Evolutionary conservation across 2,888 invertebrate genomes (phyloP), one percentile per base, ranked within the genome.

Genomic region (Sthenelais limicola): DNA sequence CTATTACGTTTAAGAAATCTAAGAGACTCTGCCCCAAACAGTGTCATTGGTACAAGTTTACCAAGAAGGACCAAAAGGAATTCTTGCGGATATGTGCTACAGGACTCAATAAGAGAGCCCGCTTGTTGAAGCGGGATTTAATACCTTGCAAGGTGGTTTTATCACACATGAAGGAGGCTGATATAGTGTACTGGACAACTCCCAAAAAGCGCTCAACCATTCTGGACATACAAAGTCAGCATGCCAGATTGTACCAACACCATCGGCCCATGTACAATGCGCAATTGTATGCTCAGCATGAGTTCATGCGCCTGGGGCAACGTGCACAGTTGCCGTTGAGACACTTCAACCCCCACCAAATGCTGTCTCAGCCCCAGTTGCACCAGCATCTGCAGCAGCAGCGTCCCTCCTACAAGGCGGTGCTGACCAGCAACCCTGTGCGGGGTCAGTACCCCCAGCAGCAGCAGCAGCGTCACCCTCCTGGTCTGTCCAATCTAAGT

Each of bases 31-130:
- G 67, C 21, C 35, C 33, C 7, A 2, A 9, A 24, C 75, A 79
- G 66, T 75, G 71, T 68, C 84, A 84, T 73, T 47, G 74, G 68
- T 84, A 84, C 74, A 80, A 80, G 56, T 84, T 85, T 62, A 82
- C 74, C 5, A 79, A 75, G 32, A 62, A 32, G 18, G 80, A 85
- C 71, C 77, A 69, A 38, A 75, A 71, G 49, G 81, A 82, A 33
- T 82, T 83, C 71, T 77, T 81, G 74, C 67, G 78, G 52, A 74
- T 73, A 51, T 58, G 80, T 24, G 77, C 78, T 30, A 82, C 81
- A 30, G 85, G 84, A 24, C 72, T 85, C 12, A 80, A 78, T 69
- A 79, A 75, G 58, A 68, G 70, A 26, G 82, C 83, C 66, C 58
- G 81, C n/a, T 71, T 75, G 48, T 74, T 81, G 33, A 67, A 79